Evolutionary conservation across 2,888 invertebrate species (phyloP), one percentile per base, ranked within the genome.

Genomic region (Psococerastis gibbosa): DNA sequence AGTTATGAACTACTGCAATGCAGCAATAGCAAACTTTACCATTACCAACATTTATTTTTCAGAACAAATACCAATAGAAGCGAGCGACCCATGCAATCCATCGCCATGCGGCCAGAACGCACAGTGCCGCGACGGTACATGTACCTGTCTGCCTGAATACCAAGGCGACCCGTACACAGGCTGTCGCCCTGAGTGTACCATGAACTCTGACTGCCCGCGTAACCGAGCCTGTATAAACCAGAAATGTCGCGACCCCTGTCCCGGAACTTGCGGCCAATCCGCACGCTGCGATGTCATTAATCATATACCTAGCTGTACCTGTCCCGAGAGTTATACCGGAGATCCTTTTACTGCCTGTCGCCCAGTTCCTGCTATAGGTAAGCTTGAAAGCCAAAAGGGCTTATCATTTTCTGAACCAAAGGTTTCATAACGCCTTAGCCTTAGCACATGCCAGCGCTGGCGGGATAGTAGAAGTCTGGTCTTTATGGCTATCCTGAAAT

Each of bases 171-270:
- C 84, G 1, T 78, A 77, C 45, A 66, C 67, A 27, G 70, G 70
- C 47, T 85, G 85, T 56, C 69, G 70, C 48, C 82, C 84, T 1
- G 83, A 85, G 62, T 83, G 82, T 58, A 66, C 77, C 16, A 70
- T 75, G 49, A 82, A 73, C 54, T 71, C 76, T 8, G 79, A 81
- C 54, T 81, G 81, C 57, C 59, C 73, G 3, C 67, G 69, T 41
- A 69, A 75, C 54, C 71, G 70, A 54, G 76, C 80, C 18, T 83
- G 84, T 56, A 73, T 77, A 16, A 76, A 77, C 55, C 73, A 76
- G 53, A 77, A 76, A 60, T 83, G 82, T 57, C 66, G 65, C 47
- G 78, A 83, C 59, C 80, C 82, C 43, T 68, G 70, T 51, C 64
- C 67, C 2, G 68, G 69, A 18, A 64, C 64, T 32, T 72, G 72